Conservation (phyloP, 2,797 vertebrate genomes). For the Malacoctenus gilli region DNA sequence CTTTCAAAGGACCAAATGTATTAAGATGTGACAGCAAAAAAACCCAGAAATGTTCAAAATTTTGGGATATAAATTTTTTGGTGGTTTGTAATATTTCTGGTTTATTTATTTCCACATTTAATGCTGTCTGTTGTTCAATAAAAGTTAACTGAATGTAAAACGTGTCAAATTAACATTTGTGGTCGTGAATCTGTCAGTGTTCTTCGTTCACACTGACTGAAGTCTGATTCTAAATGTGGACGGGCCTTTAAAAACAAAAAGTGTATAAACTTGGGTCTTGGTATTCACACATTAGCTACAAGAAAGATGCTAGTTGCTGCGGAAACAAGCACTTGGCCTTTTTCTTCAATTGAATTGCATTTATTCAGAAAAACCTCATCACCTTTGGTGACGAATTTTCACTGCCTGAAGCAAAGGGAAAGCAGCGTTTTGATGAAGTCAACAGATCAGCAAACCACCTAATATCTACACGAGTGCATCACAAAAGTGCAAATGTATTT, state of each 20-base stretch:
- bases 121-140: constrained; percentile 68
- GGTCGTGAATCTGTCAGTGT: too few species aligned
- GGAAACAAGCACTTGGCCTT: constrained; percentile 36
- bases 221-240: too few species aligned
- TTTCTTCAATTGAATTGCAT: constrained; percentile 60
- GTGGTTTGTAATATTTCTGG: constrained; percentile 69
- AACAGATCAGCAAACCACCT: constrained; percentile 52
- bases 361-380: constrained; percentile 76
- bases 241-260: too few species aligned
- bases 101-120: constrained; percentile 54
- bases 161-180: too few species aligned
- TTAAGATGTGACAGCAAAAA: constrained; percentile 18
- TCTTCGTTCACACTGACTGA: too few species aligned
- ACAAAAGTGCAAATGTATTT: constrained; percentile 17
- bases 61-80: constrained; percentile 69
- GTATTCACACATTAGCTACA: too few species aligned
- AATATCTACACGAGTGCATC: too few species aligned
- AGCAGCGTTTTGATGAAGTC: constrained; percentile 53
- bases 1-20: constrained; percentile 30
- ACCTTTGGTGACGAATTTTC: constrained; percentile 61
- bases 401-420: constrained; percentile 64
- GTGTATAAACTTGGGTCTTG: too few species aligned
- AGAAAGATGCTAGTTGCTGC: too few species aligned
- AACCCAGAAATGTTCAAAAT: constrained; percentile 52
- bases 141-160: constrained; percentile 52